Evolutionary conservation across 2,113 vertebrate genomes (phyloP).

Genomic region (Trochalopteron elliotii): DNA sequence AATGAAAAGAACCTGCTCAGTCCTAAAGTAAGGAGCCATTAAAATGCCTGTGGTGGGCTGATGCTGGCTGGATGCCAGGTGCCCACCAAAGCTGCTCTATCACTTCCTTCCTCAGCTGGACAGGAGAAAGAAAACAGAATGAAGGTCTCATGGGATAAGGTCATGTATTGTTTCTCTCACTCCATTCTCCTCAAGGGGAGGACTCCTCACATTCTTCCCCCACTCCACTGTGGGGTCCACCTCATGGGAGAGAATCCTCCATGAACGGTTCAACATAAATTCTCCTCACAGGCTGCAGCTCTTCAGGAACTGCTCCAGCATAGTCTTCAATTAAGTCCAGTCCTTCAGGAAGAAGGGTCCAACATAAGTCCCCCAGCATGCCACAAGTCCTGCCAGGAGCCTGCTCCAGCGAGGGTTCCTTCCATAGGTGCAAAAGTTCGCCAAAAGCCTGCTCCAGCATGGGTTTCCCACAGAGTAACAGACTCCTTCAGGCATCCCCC

Average conservation of each 20-base stretch:
- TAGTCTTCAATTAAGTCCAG: fast-evolving
- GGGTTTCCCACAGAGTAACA: neutral
- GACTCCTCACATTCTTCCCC: neutral
- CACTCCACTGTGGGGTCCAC: neutral
- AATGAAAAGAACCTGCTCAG: neutral
- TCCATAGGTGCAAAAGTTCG: fast-evolving
- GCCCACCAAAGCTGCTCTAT: neutral
- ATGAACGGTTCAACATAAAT: neutral
- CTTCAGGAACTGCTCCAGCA: neutral
- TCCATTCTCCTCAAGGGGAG: neutral
- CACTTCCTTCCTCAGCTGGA: neutral
- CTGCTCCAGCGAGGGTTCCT: neutral
- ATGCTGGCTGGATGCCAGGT: neutral
- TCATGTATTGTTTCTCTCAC: neutral
- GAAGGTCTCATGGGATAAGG: neutral
- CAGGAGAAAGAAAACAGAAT: neutral
- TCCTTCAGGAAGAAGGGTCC: neutral
- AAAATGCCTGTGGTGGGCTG: neutral
- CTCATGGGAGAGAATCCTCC: neutral
- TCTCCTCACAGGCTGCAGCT: neutral
- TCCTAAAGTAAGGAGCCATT: neutral
- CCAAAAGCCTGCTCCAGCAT: neutral
- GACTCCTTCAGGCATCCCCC: neutral
- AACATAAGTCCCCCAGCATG: fast-evolving
- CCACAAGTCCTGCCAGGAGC: neutral